Evolutionary conservation across 2,113 vertebrate species (phyloP), one percentile per base, ranked within the genome.

Genomic region (Chamaea fasciata): DNA sequence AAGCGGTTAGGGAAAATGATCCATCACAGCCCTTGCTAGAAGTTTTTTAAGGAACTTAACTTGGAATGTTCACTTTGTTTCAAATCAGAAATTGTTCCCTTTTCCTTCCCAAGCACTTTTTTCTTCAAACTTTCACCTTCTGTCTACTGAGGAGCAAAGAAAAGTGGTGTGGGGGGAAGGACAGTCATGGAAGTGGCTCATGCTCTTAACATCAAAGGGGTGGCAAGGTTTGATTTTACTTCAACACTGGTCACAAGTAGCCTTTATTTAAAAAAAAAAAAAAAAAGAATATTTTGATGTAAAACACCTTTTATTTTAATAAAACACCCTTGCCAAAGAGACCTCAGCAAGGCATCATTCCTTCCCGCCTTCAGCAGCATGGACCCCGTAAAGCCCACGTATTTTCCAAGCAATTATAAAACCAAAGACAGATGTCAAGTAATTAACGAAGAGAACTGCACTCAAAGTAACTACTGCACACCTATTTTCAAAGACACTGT

Each of bases 351-450:
- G 46, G 62, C 83, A 83, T 49, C 9, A 1, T 35, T 91, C 44
- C 17, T 49, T 92, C 31, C 53, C 83, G 59, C 50, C 59, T 87
- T 84, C 33, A 82, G 74, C 87, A 92, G 65, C 69, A 82, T 0
- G 14, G 87, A 75, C 81, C 42, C 62, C 0, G 0, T 46, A 84
- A 87, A 94, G 81, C 81, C 83, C 62, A 74, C 7, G 0, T 11
- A 0, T 20, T 73, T 78, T 62, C 62, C 53, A 69, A 82, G 37
- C 5, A 2, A 78, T 71, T 82, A 76, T 14, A 75, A 95, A 92
- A 84, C 17, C 46, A 52, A 78, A 83, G 64, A 81, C 55, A 82
- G 57, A 59, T 42, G 74, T 87, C 94, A 89, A 95, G 60, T 50
- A 94, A 90, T 84, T 86, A 96, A 91, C 0, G 0, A 44, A 69